phyloP scores from a whole-genome alignment of 2,797 vertebrate genomes.

The Sphenopsis melanotis region DNA sequence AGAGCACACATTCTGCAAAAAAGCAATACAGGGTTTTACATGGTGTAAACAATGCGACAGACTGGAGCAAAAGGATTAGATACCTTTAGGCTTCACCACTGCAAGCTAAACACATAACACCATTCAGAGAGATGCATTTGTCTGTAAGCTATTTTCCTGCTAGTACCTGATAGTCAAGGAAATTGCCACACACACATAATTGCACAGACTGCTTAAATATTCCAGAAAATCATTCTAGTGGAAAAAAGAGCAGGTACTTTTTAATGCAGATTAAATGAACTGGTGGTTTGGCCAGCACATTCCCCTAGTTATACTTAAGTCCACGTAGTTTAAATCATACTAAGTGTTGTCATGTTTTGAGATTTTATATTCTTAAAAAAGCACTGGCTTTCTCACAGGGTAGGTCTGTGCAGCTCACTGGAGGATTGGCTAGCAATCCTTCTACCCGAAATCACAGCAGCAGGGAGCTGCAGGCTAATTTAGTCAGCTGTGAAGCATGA shows the following conservation, averaged over 20 bases:
- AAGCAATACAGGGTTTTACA: background rate
- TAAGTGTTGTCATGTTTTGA: background rate
- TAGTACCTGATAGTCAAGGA: slow-evolving; percentile 7
- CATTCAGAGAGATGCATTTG: background rate
- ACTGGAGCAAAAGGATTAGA: slow-evolving; percentile 3
- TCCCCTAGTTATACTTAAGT: background rate
- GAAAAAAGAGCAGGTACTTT: background rate
- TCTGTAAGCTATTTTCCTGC: slow-evolving; percentile 24
- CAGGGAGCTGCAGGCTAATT: slow-evolving; percentile 18
- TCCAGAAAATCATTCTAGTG: background rate
- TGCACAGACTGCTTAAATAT: background rate
- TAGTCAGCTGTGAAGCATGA: background rate
- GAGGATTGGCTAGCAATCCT: background rate
- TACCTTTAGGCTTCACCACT: background rate
- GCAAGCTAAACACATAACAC: background rate
- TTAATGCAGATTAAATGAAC: background rate
- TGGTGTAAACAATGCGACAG: background rate
- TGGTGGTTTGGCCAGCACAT: background rate
- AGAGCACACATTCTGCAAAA: background rate
- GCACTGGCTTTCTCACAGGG: background rate
- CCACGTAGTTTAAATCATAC: background rate
- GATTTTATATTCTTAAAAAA: background rate
- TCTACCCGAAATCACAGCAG: background rate
- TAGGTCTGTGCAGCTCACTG: background rate
- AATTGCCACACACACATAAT: background rate